Percentiles rank a stretch among this genome's conserved stretches.
phyloP scores from a whole-genome alignment of 2,113 vertebrate genomes.

The Castor canadensis region DNA sequence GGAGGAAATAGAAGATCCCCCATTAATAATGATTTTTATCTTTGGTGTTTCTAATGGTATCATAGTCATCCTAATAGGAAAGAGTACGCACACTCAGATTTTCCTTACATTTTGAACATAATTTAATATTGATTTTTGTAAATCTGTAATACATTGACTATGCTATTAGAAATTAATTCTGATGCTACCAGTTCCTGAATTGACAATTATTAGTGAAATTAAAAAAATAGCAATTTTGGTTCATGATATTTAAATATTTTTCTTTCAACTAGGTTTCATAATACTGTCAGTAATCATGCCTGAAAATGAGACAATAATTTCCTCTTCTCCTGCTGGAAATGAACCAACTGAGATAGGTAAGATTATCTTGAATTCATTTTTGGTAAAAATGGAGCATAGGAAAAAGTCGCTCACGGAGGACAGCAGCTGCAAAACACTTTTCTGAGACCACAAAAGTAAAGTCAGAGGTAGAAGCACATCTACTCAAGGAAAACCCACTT shows the following conservation, averaged over 20 bases:
- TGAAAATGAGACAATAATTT: conserved; percentile 60
- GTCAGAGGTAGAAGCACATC: background rate
- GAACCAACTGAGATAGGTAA: conserved; percentile 52
- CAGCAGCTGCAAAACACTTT: background rate
- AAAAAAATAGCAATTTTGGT: conserved; percentile 6
- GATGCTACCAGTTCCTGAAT: background rate
- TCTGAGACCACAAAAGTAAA: background rate
- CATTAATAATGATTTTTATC: background rate
- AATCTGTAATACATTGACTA: background rate
- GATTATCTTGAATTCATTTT: background rate
- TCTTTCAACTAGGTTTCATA: conserved; percentile 69
- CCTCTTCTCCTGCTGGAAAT: background rate
- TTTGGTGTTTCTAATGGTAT: background rate
- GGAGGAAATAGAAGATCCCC: background rate
- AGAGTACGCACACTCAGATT: background rate
- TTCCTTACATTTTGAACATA: conserved; percentile 28
- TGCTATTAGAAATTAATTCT: background rate
- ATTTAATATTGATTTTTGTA: background rate
- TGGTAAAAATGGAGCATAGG: background rate
- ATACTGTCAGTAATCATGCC: conserved; percentile 59
- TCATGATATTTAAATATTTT: conserved; percentile 45
- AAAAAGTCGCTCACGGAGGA: background rate
- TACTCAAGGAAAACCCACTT: background rate
- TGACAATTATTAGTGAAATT: conserved; percentile 9
- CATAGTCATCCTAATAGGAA: background rate